Evolutionary conservation across 92 coral and sea anemone genomes (phyloP), one percentile per base, ranked within the genome.

Genomic region (Nematostella vectensis): DNA sequence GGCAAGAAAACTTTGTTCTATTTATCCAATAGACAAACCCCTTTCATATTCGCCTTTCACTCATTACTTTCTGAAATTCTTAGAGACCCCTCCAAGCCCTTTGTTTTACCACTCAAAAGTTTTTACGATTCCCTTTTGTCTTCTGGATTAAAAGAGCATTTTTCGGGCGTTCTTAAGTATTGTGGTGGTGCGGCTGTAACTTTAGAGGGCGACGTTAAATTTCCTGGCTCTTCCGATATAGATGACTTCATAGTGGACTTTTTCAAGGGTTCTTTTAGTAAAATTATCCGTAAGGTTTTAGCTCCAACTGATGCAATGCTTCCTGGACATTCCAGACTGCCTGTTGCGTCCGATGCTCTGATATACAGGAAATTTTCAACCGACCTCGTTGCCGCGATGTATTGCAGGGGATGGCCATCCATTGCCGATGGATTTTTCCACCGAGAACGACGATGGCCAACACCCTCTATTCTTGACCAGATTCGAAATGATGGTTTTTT

Each of bases 321-420:
- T n/a, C n/a, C n/a, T n/a, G n/a, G n/a, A n/a, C n/a, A n/a, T n/a
- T n/a, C n/a, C n/a, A n/a, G n/a, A n/a, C n/a, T n/a, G n/a, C n/a
- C n/a, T n/a, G n/a, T n/a, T n/a, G n/a, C n/a, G n/a, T n/a, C n/a
- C n/a, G n/a, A n/a, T n/a, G n/a, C n/a, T 45, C 4, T 45, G 23
- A 45, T 9, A 45, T 19, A 45, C 21, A 45, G 51, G 21, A 11
- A 19, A 10, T 11, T 45, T 17, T 45, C 51, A 4, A 45, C 18
- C 4, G 51, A 45, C 21, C 9, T 45, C 18, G 51, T 45, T 11
- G 17, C 51, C 4, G 51, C 67, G 11, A 3, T 68, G 9, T 38
- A 58, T 21, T 72, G 79, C 29, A 60, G 49, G 10, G 79, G 79
- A 16, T 72, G 79, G 79, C 79, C 79, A 1, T 25, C 27, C 30